Conservation (phyloP, 1,140 invertebrate species). For the Trichoplusia ni region DNA sequence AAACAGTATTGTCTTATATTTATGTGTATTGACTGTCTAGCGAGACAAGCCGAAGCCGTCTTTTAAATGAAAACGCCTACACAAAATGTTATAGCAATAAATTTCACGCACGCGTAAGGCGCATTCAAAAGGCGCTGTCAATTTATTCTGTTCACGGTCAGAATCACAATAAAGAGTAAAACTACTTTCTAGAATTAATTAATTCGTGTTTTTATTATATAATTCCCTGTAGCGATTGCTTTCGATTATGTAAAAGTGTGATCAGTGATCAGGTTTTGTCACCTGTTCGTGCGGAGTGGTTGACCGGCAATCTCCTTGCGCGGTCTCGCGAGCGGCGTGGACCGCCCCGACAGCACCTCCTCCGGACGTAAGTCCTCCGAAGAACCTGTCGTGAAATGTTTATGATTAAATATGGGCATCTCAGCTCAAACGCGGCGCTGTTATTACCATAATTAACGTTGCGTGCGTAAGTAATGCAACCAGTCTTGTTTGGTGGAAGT, state of each 20-base stretch:
- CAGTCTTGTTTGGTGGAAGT: too few relatives aligned
- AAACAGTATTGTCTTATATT: not conserved
- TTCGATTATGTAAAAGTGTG: constrained; percentile 24
- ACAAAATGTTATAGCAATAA: constrained; percentile 14
- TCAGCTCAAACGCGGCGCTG: not conserved
- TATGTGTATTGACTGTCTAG: not conserved
- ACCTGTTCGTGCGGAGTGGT: constrained; percentile 77
- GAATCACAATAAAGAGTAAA: not conserved
- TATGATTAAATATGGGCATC: constrained; percentile 7
- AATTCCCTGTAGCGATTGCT: constrained; percentile 15
- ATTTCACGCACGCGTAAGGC: not conserved
- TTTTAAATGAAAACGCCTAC: constrained; percentile 15
- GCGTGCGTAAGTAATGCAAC: not conserved
- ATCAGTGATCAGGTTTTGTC: constrained; percentile 19
- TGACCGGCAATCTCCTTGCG: constrained; percentile 75
- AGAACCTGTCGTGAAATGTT: constrained; percentile 54
- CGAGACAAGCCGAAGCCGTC: not conserved
- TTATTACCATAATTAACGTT: not conserved
- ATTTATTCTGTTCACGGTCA: not conserved
- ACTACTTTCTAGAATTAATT: constrained; percentile 23
- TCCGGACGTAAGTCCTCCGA: constrained; percentile 74
- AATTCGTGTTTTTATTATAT: not conserved
- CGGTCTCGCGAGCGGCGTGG: constrained; percentile 78
- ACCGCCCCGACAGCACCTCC: constrained; percentile 75
- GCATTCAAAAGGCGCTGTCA: not conserved